A percentile compares a stretch with the other conserved stretches of the same genome.
These are phyloP conservation scores for Miopithecus talapoin DNA, from an alignment of 2,797 vertebrate species.

Conservation along the genomic window DNA sequence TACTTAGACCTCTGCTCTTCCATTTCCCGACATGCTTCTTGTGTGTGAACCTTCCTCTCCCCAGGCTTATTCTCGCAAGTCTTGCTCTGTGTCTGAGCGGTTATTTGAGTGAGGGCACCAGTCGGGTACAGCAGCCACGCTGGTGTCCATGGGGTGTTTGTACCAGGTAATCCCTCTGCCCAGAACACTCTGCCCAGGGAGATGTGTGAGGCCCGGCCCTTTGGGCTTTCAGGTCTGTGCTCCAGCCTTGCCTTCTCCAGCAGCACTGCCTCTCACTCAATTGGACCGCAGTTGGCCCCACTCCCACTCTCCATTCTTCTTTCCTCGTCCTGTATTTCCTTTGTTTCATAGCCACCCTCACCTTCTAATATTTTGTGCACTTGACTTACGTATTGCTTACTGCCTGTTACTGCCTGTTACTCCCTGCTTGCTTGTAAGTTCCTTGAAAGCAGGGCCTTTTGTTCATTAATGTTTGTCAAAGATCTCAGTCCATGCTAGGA, in stretches of 20 bases:
- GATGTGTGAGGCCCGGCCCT: fast-evolving
- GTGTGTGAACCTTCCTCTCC: not conserved
- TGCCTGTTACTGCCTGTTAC: not conserved
- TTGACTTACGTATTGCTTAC: not conserved
- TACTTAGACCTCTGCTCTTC: not conserved
- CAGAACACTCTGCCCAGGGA: not conserved
- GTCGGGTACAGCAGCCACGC: too few relatives aligned
- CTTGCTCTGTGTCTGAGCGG: not conserved
- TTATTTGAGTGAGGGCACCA: not conserved
- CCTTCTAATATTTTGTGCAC: not conserved
- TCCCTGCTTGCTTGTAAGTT: not conserved
- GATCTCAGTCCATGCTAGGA: not conserved
- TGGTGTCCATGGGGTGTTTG: not conserved
- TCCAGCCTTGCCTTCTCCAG: not conserved
- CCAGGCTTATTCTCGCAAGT: not conserved
- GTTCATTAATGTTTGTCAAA: not conserved
- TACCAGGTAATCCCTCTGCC: too few relatives aligned
- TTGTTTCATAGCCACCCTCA: not conserved
- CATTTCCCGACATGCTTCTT: not conserved
- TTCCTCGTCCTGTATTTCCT: not conserved
- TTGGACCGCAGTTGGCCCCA: fast-evolving
- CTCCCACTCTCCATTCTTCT: not conserved
- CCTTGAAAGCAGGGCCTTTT: not conserved
- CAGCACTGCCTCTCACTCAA: fast-evolving
- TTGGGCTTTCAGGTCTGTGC: not conserved